Conservation (phyloP, 2,888 invertebrate genomes). For the Conistra vaccinii region DNA sequence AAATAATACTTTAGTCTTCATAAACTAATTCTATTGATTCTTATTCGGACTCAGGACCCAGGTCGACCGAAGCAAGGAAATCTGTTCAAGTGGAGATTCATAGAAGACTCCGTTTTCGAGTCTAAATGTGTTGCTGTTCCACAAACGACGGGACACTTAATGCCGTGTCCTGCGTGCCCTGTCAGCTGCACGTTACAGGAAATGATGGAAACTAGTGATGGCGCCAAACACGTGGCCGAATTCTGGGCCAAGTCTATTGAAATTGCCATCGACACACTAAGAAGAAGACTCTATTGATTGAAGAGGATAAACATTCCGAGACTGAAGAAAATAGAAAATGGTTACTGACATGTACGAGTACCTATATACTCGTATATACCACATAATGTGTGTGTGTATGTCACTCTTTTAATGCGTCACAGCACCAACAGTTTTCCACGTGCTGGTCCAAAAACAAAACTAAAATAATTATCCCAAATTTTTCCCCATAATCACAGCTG, state of each 20-base stretch:
- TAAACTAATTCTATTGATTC: neutral
- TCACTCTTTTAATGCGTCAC: neutral
- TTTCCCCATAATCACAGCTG: conserved; percentile 55
- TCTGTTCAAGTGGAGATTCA: too few species aligned
- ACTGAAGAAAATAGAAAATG: neutral
- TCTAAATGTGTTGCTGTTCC: neutral
- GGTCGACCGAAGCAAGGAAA: too few species aligned
- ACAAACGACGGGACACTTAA: neutral
- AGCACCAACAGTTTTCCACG: neutral
- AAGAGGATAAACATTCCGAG: neutral
- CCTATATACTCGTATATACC: neutral
- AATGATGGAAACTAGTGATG: neutral
- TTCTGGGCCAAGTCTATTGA: neutral
- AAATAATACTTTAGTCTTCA: neutral
- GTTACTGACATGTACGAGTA: neutral
- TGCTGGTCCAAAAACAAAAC: neutral
- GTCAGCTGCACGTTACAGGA: neutral
- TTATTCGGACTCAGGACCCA: too few species aligned
- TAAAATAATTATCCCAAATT: conserved; percentile 56
- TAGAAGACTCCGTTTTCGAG: too few species aligned
- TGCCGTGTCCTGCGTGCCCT: neutral
- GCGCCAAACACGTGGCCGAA: neutral
- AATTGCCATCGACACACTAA: too few species aligned
- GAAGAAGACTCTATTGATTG: neutral
- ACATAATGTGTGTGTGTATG: neutral